Base-by-base conservation (phyloP, 2,797 vertebrate genomes). In the Eptatretus atami region DNA sequence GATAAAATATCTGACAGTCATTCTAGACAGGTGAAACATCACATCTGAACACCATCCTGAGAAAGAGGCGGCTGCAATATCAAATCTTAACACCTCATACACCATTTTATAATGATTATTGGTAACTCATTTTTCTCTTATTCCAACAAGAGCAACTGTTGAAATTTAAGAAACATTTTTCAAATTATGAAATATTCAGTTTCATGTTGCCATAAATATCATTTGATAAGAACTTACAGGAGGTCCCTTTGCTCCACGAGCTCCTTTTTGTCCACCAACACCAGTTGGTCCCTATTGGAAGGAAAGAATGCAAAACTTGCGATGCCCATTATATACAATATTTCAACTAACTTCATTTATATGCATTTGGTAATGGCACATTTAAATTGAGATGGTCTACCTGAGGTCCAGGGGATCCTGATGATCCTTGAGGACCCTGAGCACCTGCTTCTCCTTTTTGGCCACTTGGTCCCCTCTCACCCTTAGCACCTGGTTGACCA, bases 381-480 rank as follows among this genome's bases (percentile, higher is more conserved):
- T 5, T 44, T 44, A 3, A 44, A 8, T 44, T 64, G 61, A 55
- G 15, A 13, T 54, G 64, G 73, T 76, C 52, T 66, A 87, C 86
- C 72, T 84, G 78, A 1, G 84, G 86, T 19, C 84, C 86, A 0
- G 83, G 86, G 52, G 86, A 80, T 9, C 87, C 86, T 0, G 87
- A 94, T 63, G 84, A 81, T 64, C 87, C 87, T 69, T 95, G 87
- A 52, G 84, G 83, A 68, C 88, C 88, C 0, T 83, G 85, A 54
- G 80, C 74, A 1, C 88, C 88, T 1, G 86, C 83, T 0, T 95
- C 83, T 3, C 87, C 88, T 70, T 95, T 95, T 77, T 90, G 87
- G 64, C 88, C 88, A 0, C 80, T 72, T 63, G 85, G 82, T 69
- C 88, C 88, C 70, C 83, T 82, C 52, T 95, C 88, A 55, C 87